Evolutionary conservation across 2,113 vertebrate genomes (phyloP).

Genomic region (Equus quagga): DNA sequence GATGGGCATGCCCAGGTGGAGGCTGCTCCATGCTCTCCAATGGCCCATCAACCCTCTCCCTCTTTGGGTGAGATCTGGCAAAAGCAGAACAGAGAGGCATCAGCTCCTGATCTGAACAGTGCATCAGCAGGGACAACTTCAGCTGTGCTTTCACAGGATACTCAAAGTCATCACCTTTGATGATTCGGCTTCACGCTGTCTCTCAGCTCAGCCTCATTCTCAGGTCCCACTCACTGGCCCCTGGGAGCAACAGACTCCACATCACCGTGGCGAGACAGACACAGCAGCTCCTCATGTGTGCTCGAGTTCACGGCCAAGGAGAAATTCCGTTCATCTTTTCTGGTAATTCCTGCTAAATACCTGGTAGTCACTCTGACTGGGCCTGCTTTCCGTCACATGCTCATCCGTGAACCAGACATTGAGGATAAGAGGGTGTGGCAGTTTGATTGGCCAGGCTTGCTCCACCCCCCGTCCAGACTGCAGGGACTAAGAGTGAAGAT

Average conservation of each 20-base stretch:
- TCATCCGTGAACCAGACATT: neutral
- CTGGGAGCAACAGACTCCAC: neutral
- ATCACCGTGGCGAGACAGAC: neutral
- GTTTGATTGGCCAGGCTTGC: neutral
- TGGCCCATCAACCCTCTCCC: neutral
- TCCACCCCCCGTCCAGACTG: rapidly evolving
- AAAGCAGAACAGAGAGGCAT: neutral
- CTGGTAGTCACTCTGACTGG: neutral
- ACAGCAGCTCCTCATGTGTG: neutral
- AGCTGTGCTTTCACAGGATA: neutral
- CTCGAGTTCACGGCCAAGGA: neutral
- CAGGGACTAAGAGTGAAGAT: neutral
- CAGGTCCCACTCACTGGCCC: neutral
- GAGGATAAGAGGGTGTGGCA: neutral
- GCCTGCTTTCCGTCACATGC: neutral
- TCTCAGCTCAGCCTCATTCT: neutral
- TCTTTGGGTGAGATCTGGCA: neutral
- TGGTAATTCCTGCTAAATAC: neutral
- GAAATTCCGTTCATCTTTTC: neutral
- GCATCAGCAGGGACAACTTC: neutral
- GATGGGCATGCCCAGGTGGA: neutral
- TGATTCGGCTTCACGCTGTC: neutral
- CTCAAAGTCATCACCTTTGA: neutral
- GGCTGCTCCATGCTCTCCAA: neutral
- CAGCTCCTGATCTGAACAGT: neutral